Percentiles rank a stretch among this genome's conserved stretches.
These are phyloP conservation scores for Gastrophryne carolinensis DNA, from an alignment of 2,797 vertebrate genomes.

Conservation along the genomic window DNA sequence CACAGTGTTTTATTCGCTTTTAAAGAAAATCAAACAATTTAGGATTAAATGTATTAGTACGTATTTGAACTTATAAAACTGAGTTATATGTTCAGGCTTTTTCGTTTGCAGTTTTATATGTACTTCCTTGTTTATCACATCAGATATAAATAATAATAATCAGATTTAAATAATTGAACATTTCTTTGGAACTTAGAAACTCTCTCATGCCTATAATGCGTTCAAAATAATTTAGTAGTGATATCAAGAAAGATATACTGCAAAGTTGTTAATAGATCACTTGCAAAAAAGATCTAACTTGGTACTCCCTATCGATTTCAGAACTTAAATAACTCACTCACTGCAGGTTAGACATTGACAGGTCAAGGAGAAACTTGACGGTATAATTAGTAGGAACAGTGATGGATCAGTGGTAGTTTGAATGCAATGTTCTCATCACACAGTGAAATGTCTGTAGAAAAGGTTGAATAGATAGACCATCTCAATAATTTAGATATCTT, in stretches of 20 bases:
- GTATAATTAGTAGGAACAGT: conserved; percentile 45
- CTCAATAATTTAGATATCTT: conserved; percentile 27
- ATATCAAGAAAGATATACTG: conserved; percentile 51
- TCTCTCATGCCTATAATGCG: conserved; percentile 27
- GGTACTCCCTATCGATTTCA: conserved; percentile 48
- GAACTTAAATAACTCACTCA: conserved; percentile 52
- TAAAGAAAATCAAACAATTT: no score
- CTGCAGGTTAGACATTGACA: conserved; percentile 45
- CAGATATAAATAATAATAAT: no score
- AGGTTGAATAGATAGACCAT: conserved; percentile 15
- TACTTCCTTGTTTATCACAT: no score
- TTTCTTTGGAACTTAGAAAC: not conserved
- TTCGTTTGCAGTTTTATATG: no score
- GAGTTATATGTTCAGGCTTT: no score
- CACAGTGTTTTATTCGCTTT: no score
- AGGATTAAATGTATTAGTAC: no score
- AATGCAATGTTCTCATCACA: conserved; percentile 33
- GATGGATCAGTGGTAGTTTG: conserved; percentile 35
- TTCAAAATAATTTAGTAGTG: conserved; percentile 50
- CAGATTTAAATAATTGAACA: conserved; percentile 18
- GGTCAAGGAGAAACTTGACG: conserved; percentile 45
- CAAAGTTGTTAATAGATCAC: conserved; percentile 47
- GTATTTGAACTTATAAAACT: no score
- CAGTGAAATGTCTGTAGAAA: conserved; percentile 10
- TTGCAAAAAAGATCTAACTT: conserved; percentile 40